phyloP scores from a whole-genome alignment of 2,797 vertebrate species.

The Aeoliscus strigatus region DNA sequence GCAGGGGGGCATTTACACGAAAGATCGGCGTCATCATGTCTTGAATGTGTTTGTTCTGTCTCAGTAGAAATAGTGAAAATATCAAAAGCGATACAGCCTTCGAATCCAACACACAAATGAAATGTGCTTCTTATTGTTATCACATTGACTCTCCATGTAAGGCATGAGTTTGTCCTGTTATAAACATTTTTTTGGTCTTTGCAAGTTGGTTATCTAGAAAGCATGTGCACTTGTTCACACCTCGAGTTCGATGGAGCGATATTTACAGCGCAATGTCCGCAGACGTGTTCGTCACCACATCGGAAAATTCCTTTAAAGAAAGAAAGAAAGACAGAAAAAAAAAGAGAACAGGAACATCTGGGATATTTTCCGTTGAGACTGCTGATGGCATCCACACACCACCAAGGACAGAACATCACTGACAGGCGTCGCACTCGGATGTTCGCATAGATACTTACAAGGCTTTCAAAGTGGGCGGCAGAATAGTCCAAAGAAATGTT shows the following conservation, averaged over 20 bases:
- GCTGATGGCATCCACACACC: slow-evolving; percentile 64
- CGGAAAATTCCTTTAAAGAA: slow-evolving; percentile 45
- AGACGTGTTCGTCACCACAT: slow-evolving; percentile 57
- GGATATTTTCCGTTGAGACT: slow-evolving; percentile 63
- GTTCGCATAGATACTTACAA: slow-evolving; percentile 71
- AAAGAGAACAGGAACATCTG: slow-evolving; percentile 46
- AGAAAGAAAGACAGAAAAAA: too few species aligned
- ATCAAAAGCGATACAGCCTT: slow-evolving; percentile 63
- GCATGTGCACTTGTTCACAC: slow-evolving; percentile 75
- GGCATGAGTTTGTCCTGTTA: slow-evolving; percentile 75
- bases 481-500: slow-evolving; percentile 66
- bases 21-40: slow-evolving; percentile 58
- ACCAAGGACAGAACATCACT: slow-evolving; percentile 71
- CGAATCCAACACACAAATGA: slow-evolving; percentile 66
- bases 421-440: slow-evolving; percentile 65
- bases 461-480: slow-evolving; percentile 67
- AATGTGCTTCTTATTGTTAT: slow-evolving; percentile 81
- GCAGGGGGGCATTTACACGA: slow-evolving; percentile 62
- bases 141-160: slow-evolving; percentile 79
- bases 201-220: slow-evolving; percentile 75
- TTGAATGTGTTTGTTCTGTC: slow-evolving; percentile 57
- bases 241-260: slow-evolving; percentile 74
- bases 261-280: slow-evolving; percentile 77
- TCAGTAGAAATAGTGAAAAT: slow-evolving; percentile 65
- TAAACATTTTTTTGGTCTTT: slow-evolving; percentile 77